A percentile compares a stretch with the other conserved stretches of the same genome.
Evolutionary conservation across 2,888 invertebrate genomes (phyloP).

Genomic region (Diplolepis rosae): DNA sequence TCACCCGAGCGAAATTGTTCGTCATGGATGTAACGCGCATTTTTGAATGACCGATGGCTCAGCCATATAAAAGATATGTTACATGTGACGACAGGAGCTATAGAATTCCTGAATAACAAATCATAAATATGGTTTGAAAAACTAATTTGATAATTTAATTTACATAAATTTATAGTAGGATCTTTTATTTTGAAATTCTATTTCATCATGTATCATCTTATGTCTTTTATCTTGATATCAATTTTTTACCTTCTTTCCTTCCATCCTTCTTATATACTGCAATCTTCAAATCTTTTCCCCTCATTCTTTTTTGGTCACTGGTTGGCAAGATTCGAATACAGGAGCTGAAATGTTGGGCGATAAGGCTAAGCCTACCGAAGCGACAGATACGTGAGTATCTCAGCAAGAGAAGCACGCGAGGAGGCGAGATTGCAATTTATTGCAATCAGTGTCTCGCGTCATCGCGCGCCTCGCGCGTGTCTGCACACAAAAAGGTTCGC

Average conservation of each 20-base stretch:
- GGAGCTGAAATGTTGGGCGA: neutral
- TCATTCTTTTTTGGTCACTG: neutral
- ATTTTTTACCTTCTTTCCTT: neutral
- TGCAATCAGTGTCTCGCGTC: neutral
- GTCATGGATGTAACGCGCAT: conserved; percentile 22
- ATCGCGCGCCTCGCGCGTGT: neutral
- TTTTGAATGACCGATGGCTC: conserved; percentile 10
- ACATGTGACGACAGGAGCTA: neutral
- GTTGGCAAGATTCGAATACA: neutral
- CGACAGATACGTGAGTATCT: neutral
- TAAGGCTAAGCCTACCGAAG: conserved; percentile 6
- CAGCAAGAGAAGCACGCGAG: neutral
- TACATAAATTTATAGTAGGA: too few species aligned
- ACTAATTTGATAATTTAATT: too few species aligned
- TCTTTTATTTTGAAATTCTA: too few species aligned
- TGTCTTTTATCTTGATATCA: neutral
- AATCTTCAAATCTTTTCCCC: too few species aligned
- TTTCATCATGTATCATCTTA: too few species aligned
- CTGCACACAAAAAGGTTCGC: neutral
- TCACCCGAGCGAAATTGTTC: conserved; percentile 25
- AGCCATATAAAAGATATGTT: neutral
- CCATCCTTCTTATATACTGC: neutral
- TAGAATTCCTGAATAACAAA: too few species aligned
- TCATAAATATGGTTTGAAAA: too few species aligned
- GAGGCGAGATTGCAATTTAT: conserved; percentile 13